Evolutionary conservation across 2,113 vertebrate species (phyloP).

Genomic region (Peromyscus maniculatus): DNA sequence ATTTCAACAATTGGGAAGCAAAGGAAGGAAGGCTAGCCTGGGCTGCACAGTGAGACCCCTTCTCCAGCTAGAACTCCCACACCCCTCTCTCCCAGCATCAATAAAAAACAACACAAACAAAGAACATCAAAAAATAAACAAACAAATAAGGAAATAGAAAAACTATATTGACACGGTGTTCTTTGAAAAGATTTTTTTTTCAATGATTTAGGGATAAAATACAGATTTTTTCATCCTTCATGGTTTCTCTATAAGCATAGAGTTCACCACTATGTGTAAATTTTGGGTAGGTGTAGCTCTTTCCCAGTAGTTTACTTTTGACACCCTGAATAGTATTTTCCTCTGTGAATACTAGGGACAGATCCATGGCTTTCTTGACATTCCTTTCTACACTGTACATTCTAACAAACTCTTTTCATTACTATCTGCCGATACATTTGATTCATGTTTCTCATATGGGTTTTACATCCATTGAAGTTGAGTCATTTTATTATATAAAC

Average conservation of each 20-base stretch:
- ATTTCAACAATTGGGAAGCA: background rate
- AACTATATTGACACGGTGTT: background rate
- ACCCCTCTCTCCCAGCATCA: background rate
- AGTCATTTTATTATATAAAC: background rate
- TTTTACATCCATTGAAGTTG: background rate
- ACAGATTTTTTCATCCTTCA: background rate
- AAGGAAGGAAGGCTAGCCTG: too few species aligned
- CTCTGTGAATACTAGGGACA: background rate
- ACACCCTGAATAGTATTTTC: background rate
- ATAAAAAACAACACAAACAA: background rate
- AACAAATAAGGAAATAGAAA: background rate
- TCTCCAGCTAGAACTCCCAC: background rate
- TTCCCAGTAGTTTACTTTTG: constrained; percentile 16
- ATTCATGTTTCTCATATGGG: constrained; percentile 29
- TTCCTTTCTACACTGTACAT: background rate
- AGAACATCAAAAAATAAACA: background rate
- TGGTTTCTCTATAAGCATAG: background rate
- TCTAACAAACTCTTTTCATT: constrained; percentile 10
- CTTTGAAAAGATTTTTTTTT: background rate
- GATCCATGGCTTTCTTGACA: background rate
- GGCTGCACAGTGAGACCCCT: background rate
- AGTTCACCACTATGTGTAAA: background rate
- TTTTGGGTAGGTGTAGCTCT: background rate
- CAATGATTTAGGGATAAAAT: background rate
- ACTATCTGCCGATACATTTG: background rate